Conservation (phyloP, 2,888 invertebrate species). For the Hyposoter dolosus region DNA sequence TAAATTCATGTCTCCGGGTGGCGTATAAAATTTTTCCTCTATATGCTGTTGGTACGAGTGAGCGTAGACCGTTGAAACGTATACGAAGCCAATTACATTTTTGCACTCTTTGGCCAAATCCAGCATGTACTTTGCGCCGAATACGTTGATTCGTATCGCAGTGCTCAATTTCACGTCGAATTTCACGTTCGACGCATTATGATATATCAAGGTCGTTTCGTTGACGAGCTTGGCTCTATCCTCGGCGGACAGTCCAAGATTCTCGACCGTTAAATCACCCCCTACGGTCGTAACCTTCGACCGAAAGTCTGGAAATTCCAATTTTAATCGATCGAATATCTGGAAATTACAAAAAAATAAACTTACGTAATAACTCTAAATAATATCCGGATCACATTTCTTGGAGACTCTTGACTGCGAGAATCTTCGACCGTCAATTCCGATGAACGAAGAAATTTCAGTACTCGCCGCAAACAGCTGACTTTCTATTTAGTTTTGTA, state of each 20-base stretch:
- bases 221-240: slow-evolving; percentile 66
- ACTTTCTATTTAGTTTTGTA: background rate
- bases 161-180: slow-evolving; percentile 68
- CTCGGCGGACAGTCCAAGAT: slow-evolving; percentile 72
- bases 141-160: slow-evolving; percentile 72
- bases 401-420: no score
- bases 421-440: background rate
- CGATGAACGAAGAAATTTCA: background rate
- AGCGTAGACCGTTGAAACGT: slow-evolving; percentile 77
- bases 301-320: slow-evolving; percentile 67
- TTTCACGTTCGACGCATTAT: slow-evolving; percentile 72
- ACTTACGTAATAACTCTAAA: background rate
- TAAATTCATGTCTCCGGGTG: slow-evolving; percentile 75
- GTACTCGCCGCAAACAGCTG: background rate
- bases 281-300: slow-evolving; percentile 69
- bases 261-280: slow-evolving; percentile 71
- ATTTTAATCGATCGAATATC: slow-evolving; percentile 75
- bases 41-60: slow-evolving; percentile 70
- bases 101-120: slow-evolving; percentile 75
- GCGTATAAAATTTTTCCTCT: slow-evolving; percentile 76
- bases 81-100: slow-evolving; percentile 72
- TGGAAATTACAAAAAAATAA: slow-evolving; percentile 49
- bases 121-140: slow-evolving; percentile 75
- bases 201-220: slow-evolving; percentile 75
- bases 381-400: background rate